phyloP scores from a whole-genome alignment of 2,797 vertebrate species.

The Chiroxiphia lanceolata region DNA sequence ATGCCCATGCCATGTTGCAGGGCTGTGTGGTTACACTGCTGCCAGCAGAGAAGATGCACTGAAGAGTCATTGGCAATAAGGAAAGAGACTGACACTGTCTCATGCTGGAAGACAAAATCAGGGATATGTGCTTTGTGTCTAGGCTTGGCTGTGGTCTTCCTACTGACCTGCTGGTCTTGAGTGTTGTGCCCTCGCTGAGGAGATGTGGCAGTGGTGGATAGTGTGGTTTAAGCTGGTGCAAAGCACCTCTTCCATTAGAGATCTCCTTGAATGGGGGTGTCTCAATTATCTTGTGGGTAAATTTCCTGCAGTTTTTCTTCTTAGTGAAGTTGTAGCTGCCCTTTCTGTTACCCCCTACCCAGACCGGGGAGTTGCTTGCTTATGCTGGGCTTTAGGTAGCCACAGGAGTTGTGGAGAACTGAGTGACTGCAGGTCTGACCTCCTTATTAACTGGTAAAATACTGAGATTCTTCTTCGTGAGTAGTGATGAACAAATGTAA shows the following conservation, averaged over 20 bases:
- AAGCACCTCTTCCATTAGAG: background rate
- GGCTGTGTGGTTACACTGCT: background rate
- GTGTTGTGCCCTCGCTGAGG: background rate
- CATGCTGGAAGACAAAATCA: background rate
- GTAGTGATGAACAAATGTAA: background rate
- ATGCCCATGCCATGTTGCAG: background rate
- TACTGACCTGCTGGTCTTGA: background rate
- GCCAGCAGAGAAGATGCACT: background rate
- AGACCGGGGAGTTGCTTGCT: background rate
- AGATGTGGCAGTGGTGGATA: background rate
- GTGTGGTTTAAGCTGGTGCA: background rate
- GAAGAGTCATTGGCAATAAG: too few relatives aligned
- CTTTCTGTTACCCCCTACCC: background rate
- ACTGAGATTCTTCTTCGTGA: background rate
- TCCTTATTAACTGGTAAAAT: background rate
- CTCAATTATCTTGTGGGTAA: background rate
- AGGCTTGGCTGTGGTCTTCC: background rate
- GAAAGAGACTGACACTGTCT: accelerated
- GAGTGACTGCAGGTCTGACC: background rate
- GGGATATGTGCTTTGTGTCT: background rate
- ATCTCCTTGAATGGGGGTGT: background rate
- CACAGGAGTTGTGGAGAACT: background rate
- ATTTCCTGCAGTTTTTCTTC: background rate
- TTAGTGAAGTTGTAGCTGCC: background rate
- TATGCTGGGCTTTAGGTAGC: background rate